A percentile compares a stretch with the other conserved stretches of the same genome.
Conservation (phyloP, 2,797 vertebrate species). For the Anniella stebbinsi region DNA sequence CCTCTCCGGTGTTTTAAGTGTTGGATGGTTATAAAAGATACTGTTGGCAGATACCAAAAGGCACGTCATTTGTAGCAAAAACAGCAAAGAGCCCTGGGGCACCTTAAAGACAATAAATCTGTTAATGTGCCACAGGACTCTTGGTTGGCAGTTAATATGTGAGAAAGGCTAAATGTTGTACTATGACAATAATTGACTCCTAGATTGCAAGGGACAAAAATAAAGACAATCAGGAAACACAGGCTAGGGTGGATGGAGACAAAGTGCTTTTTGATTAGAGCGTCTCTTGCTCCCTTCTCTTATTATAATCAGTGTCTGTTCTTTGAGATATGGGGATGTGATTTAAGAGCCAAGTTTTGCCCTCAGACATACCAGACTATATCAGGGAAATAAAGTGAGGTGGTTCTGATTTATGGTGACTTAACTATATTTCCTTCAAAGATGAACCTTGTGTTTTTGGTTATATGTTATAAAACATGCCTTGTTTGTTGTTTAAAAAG, state of each 20-base stretch:
- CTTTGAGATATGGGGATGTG: slow-evolving; percentile 18
- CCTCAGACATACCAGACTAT: slow-evolving; percentile 13
- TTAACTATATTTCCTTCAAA: slow-evolving; percentile 17
- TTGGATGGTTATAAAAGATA: not conserved
- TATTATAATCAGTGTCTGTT: slow-evolving; percentile 39
- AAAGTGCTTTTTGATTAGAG: slow-evolving; percentile 23
- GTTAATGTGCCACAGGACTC: slow-evolving; percentile 12
- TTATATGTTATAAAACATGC: slow-evolving; percentile 26
- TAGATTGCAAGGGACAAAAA: slow-evolving; percentile 24
- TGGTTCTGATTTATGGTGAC: not conserved
- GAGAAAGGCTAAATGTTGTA: not conserved
- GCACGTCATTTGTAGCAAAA: slow-evolving; percentile 10
- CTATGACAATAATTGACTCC: not conserved
- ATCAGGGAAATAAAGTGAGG: not conserved
- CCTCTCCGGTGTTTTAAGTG: slow-evolving; percentile 9
- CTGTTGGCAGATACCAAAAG: slow-evolving; percentile 14
- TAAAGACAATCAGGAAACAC: slow-evolving; percentile 6
- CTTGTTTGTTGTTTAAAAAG: slow-evolving; percentile 17
- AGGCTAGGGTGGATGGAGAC: slow-evolving; percentile 7
- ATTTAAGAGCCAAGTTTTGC: slow-evolving; percentile 22
- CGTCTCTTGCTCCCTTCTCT: not conserved
- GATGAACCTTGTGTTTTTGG: not conserved
- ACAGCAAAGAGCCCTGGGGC: not conserved
- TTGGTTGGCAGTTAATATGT: not conserved
- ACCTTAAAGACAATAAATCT: slow-evolving; percentile 16